Percentiles rank a stretch among this genome's conserved stretches.
These are phyloP conservation scores for Escarpia spicata DNA, from an alignment of 2,888 invertebrate species.

Conservation along the genomic window DNA sequence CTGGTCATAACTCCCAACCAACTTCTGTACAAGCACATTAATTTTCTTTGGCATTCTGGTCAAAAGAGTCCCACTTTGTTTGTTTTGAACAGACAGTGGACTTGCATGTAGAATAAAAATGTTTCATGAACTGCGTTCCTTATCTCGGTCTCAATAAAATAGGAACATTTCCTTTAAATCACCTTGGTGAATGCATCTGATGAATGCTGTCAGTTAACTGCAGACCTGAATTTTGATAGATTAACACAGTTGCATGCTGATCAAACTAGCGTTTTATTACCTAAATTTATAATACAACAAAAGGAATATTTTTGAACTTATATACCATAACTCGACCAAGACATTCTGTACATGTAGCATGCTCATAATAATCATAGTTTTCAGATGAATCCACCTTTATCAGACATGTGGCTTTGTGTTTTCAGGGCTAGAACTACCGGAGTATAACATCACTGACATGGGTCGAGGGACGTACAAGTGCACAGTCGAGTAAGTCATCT, in stretches of 20 bases:
- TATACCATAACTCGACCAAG: background rate
- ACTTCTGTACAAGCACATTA: too few relatives aligned
- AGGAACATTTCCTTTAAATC: too few relatives aligned
- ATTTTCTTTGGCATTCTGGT: too few relatives aligned
- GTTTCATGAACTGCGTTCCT: too few relatives aligned
- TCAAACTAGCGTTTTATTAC: background rate
- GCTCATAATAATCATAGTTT: background rate
- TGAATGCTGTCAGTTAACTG: too few relatives aligned
- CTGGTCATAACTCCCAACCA: too few relatives aligned
- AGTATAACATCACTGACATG: constrained; percentile 87
- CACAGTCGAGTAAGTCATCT: constrained; percentile 69
- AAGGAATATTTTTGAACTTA: background rate
- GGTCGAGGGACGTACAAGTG: constrained; percentile 85
- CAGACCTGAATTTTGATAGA: too few relatives aligned
- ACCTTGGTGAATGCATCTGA: too few relatives aligned
- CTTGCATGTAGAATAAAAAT: too few relatives aligned
- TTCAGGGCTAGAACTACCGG: constrained; percentile 76
- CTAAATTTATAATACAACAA: background rate
- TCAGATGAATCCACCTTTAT: background rate
- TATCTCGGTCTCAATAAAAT: too few relatives aligned
- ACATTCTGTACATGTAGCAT: background rate
- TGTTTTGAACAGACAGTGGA: too few relatives aligned
- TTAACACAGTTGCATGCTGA: background rate
- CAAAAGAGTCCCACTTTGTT: too few relatives aligned
- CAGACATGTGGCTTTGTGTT: constrained; percentile 33